Evolutionary conservation across 1,140 invertebrate genomes (phyloP).

Genomic region (Holotrichia oblita): DNA sequence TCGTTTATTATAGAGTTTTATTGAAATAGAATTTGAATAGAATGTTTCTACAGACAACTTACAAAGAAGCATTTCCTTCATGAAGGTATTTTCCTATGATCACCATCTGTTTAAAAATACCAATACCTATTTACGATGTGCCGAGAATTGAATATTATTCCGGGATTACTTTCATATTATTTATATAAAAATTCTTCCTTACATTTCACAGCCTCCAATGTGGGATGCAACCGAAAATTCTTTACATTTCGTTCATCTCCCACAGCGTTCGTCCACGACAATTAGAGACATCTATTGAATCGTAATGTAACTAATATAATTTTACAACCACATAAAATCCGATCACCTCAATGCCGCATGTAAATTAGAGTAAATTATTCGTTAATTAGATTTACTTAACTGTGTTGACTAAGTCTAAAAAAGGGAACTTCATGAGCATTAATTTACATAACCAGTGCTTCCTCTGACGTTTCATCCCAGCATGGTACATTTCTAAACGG

Average conservation of each 20-base stretch:
- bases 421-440: background rate
- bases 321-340: conserved; percentile 19
- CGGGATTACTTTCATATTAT: background rate
- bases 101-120: conserved; percentile 16
- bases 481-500: background rate
- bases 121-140: conserved; percentile 25
- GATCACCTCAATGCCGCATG: background rate
- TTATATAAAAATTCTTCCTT: background rate
- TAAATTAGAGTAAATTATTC: conserved; percentile 18
- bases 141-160: conserved; percentile 9
- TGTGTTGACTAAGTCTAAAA: background rate
- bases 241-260: background rate
- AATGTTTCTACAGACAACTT: background rate
- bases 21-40: no score
- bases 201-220: background rate
- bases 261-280: background rate
- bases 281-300: background rate
- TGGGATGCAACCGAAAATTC: background rate
- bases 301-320: conserved; percentile 5
- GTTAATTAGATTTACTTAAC: conserved; percentile 27
- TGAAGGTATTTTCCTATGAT: background rate
- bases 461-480: background rate
- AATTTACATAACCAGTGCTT: conserved; percentile 9
- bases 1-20: no score
- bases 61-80: background rate